These are phyloP conservation scores for Poecilia picta DNA, from an alignment of 2,797 vertebrate species.

Conservation along the genomic window DNA sequence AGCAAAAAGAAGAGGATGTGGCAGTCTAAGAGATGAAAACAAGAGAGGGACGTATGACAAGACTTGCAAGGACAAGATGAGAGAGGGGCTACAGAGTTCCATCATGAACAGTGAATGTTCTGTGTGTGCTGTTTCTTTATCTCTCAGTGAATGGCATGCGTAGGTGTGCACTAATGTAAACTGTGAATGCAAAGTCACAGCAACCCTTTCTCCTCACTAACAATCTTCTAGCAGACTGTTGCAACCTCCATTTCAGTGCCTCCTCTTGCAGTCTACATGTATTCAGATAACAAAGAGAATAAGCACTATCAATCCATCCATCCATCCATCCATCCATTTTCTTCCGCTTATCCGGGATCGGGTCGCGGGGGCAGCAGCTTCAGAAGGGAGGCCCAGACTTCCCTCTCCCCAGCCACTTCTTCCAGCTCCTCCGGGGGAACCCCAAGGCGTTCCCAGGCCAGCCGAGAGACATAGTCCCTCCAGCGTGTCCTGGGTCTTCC, in stretches of 20 bases:
- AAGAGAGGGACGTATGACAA: conserved; percentile 9
- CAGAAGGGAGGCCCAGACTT: too few species aligned
- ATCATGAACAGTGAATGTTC: conserved; percentile 43
- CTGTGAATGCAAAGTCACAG: conserved; percentile 58
- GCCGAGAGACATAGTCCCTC: too few species aligned
- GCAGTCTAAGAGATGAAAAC: conserved; percentile 15
- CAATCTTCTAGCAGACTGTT: conserved; percentile 25
- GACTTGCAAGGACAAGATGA: conserved; percentile 45
- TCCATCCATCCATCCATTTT: too few species aligned
- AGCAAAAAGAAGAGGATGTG: conserved; percentile 42
- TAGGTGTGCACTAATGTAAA: conserved; percentile 54
- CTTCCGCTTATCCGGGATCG: too few species aligned
- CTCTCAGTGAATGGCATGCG: conserved; percentile 49
- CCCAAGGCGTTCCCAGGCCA: too few species aligned
- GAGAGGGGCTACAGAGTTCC: conserved; percentile 37
- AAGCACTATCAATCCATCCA: conserved; percentile 5
- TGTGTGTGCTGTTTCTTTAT: conserved; percentile 34
- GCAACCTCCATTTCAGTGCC: conserved; percentile 32
- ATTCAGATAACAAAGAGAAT: conserved; percentile 6
- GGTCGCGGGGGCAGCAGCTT: too few species aligned
- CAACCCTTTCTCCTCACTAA: conserved; percentile 37
- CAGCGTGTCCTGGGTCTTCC: too few species aligned
- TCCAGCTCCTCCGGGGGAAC: too few species aligned
- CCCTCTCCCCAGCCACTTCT: too few species aligned
- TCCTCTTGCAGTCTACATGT: conserved; percentile 24